Evolutionary conservation across 2,888 invertebrate species (phyloP), one percentile per base, ranked within the genome.

Genomic region (Perizoma affinitatum): DNA sequence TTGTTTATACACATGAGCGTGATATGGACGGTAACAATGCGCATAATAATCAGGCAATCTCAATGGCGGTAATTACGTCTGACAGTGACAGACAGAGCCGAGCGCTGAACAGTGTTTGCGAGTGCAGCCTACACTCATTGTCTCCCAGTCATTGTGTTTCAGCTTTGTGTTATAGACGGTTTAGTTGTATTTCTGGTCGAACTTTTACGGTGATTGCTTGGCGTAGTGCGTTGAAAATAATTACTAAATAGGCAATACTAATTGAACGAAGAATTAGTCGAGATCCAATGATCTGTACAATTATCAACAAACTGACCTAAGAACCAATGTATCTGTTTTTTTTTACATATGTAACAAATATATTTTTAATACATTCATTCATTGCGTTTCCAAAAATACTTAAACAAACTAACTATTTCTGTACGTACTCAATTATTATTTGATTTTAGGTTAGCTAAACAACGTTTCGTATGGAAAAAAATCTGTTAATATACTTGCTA

Each of bases 51-150:
- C 88, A 86, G 87, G 80, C 84, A 84, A 86, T 85, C 85, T 87
- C 86, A 89, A 88, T 86, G 83, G 84, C 80, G 80, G 81, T 90
- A 90, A 90, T 90, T 90, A 90, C 83, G 83, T 85, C 87, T 90
- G 90, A 87, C 86, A 85, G 84, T 88, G 89, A 87, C 88, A 86
- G 89, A 87, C 88, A 86, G 87, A 85, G 71, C 57, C 74, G 75
- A 70, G 74, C 75, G 44, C 45, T 52, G 83, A 81, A 80, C 82
- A 74, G 71, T 81, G 84, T 85, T 83, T 83, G 82, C 79, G 77
- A 75, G 57, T 84, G 84, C 83, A 82, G 72, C 80, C 79, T 80
- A 77, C 80, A 77, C 75, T 79, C 83, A 88, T 88, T 88, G 88
- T 88, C 78, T 80, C 72, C 66, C 67, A 73, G 75, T 79, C 79